Conservation (phyloP, 2,888 invertebrate species). For the Phaonia tiefii region DNA sequence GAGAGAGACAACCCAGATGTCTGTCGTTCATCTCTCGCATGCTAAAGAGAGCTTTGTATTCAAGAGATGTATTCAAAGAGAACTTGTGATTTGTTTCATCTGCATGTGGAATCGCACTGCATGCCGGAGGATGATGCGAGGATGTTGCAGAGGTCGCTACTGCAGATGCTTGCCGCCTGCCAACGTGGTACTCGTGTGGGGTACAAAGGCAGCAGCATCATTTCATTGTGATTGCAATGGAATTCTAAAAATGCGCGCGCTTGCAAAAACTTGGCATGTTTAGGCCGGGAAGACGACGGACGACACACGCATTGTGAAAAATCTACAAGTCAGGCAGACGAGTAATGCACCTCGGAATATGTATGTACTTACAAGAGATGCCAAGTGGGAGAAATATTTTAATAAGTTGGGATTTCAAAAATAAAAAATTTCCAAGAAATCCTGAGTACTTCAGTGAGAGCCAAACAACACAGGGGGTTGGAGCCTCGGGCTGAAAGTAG, state of each 20-base stretch:
- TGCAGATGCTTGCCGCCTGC: conserved; percentile 1
- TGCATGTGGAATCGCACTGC: too few relatives aligned
- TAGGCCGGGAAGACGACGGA: conserved; percentile 14
- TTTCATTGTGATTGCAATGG: conserved; percentile 52
- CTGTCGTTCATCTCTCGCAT: too few relatives aligned
- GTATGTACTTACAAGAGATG: too few relatives aligned
- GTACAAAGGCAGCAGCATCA: conserved; percentile 23
- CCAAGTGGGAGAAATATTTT: too few relatives aligned
- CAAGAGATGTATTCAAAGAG: too few relatives aligned
- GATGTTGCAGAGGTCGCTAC: conserved; percentile 30
- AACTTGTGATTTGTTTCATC: too few relatives aligned
- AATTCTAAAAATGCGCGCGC: conserved; percentile 66
- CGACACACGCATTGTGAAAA: conserved; percentile 5
- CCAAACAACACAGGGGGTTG: too few relatives aligned
- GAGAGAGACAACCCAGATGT: conserved; percentile 34
- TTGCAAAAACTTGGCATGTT: conserved; percentile 46
- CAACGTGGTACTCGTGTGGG: conserved; percentile 43
- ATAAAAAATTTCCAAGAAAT: too few relatives aligned
- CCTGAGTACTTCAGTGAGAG: too few relatives aligned
- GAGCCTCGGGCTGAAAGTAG: too few relatives aligned
- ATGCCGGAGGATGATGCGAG: not conserved
- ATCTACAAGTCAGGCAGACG: conserved; percentile 16
- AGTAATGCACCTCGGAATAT: not conserved
- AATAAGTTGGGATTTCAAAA: too few relatives aligned
- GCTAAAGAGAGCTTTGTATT: too few relatives aligned